Evolutionary conservation across 2,797 vertebrate species (phyloP), one percentile per base, ranked within the genome.

Genomic region (Coregonus ussuriensis): DNA sequence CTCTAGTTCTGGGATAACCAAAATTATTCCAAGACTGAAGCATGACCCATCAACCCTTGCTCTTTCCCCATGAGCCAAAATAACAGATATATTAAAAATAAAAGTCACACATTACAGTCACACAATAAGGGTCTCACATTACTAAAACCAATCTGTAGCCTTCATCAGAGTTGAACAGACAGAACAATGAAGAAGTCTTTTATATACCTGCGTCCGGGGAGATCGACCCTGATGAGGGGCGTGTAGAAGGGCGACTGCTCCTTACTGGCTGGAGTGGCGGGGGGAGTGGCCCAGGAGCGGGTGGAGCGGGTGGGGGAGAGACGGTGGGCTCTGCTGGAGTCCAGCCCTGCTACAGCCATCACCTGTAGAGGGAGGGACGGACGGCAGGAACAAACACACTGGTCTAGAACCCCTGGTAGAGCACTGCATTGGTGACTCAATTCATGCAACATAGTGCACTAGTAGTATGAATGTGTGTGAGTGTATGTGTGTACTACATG

Each of bases 331-430:
- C 96, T 96, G 92, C 95, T 98, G 80, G 98, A 97, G 92, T 99
- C 97, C 78, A 99, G 92, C 79, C 98, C 98, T 81, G 98, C 97
- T 74, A 99, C 98, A 16, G 98, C 98, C 98, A 99, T 99, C 83
- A 99, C 96, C 98, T 99, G 84, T 68, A 1, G 14, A 59, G 59
- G 18, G 16, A 80, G 15, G 59, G 75, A 21, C 13, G 0, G 6
- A 33, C 6, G 13, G 35, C 35, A 69, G 31, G 16, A 2, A 37
- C 67, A 18, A 16, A 70, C 67, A 62, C 56, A 62, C 15, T 5
- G 18, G 56, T 62, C 56, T 62, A 62, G n/a, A 6, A 21, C 6
- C 53, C 9, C 41, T 13, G 41, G 41, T 13, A 2, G 9, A 47
- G 41, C 41, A 47, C 41, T 47, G 9, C 0, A 9, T 47, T 13